These are phyloP conservation scores for Calcarius lapponicus DNA, from an alignment of 2,797 vertebrate species.

Conservation along the genomic window DNA sequence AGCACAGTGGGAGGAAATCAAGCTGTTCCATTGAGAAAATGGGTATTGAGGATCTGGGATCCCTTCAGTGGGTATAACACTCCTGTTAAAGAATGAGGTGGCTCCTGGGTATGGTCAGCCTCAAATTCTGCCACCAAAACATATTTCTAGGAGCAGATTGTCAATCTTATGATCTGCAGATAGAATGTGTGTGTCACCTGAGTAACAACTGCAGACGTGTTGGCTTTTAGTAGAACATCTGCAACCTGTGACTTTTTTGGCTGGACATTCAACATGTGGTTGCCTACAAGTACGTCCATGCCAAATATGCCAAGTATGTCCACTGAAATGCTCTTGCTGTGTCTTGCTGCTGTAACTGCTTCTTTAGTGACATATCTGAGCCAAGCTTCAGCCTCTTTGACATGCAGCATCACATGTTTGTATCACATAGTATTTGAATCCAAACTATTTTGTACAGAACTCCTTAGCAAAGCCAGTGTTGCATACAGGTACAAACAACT, in stretches of 20 bases:
- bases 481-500: not conserved
- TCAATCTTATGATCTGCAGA: not conserved
- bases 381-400: not conserved
- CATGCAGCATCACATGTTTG: not conserved
- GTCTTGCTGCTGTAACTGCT: not conserved
- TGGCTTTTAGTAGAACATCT: not conserved
- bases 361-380: not conserved
- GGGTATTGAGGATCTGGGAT: not conserved
- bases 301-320: not conserved
- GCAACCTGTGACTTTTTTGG: not conserved
- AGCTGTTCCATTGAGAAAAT: slow-evolving; percentile 43
- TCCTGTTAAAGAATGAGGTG: not conserved
- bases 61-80: not conserved
- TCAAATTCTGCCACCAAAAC: not conserved
- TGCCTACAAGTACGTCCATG: not conserved
- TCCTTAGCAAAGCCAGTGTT: not conserved
- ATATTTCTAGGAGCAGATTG: not conserved
- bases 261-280: fast-evolving
- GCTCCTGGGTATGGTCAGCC: not conserved
- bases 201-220: fast-evolving
- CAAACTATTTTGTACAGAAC: not conserved
- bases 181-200: not conserved
- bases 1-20: slow-evolving; percentile 41
- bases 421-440: not conserved
- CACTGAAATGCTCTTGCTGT: not conserved